Conservation (phyloP, 2,113 vertebrate species). For the Rana temporaria region DNA sequence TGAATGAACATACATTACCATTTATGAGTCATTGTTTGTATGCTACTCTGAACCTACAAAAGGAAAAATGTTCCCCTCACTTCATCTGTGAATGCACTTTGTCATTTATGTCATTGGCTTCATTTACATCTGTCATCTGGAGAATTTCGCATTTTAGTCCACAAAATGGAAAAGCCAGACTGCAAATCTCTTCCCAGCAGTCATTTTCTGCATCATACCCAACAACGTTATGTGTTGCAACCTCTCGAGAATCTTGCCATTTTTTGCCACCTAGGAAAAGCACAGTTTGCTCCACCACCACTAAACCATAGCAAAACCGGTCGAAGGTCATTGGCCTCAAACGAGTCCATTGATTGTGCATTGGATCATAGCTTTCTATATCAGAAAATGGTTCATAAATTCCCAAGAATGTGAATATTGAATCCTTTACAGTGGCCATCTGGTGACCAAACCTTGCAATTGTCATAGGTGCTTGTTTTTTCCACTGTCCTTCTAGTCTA, state of each 20-base stretch:
- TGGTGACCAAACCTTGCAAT: constrained; percentile 91
- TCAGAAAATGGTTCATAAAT: constrained; percentile 93
- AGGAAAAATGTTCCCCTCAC: background rate
- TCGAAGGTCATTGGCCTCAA: constrained; percentile 82
- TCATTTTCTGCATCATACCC: constrained; percentile 88
- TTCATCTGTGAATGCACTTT: constrained; percentile 28
- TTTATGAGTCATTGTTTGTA: background rate
- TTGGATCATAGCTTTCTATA: constrained; percentile 85
- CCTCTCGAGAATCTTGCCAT: constrained; percentile 86
- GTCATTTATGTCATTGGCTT: constrained; percentile 49
- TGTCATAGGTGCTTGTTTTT: constrained; percentile 83
- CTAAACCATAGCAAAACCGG: constrained; percentile 89
- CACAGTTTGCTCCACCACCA: constrained; percentile 74
- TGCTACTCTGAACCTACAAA: background rate
- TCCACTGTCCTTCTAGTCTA: constrained; percentile 72
- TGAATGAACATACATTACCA: background rate
- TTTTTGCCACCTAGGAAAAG: constrained; percentile 90
- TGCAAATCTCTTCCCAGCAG: constrained; percentile 88
- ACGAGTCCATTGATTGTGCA: constrained; percentile 85
- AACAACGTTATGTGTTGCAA: constrained; percentile 83
- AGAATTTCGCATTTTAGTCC: constrained; percentile 86
- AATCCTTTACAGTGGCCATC: constrained; percentile 79
- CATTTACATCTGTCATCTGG: constrained; percentile 71
- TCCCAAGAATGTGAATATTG: constrained; percentile 91
- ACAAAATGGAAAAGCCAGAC: constrained; percentile 82